Evolutionary conservation across 2,113 vertebrate genomes (phyloP).

Genomic region (Malurus elegans): DNA sequence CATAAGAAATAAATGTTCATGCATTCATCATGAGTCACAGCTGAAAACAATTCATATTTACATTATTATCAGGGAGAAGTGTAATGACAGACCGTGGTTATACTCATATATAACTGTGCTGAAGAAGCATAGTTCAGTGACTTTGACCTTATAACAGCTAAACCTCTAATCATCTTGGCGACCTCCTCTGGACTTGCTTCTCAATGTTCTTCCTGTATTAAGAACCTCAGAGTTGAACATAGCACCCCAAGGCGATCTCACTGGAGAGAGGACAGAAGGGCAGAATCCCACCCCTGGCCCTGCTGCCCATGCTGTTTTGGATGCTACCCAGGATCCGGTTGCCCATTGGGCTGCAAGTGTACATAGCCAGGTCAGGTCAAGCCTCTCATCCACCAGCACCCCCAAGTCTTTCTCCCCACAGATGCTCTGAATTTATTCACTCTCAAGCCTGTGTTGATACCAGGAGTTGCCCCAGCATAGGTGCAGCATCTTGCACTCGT

Average conservation of each 20-base stretch:
- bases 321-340: fast-evolving
- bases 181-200: fast-evolving
- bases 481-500: neutral
- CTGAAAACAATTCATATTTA: neutral
- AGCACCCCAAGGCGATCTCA: neutral
- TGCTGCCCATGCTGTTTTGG: fast-evolving
- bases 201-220: neutral
- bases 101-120: too few species aligned
- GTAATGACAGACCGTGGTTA: neutral
- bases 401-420: fast-evolving
- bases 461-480: fast-evolving
- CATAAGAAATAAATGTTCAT: fast-evolving
- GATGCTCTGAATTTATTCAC: neutral
- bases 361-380: neutral
- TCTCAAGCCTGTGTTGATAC: fast-evolving
- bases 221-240: neutral
- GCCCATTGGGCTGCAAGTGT: fast-evolving
- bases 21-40: neutral
- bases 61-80: neutral
- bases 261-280: neutral
- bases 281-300: neutral
- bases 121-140: neutral
- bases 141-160: neutral
- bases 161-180: neutral
- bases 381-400: neutral